Conservation (phyloP, 2,888 invertebrate species). For the Schizotus pectinicornis region DNA sequence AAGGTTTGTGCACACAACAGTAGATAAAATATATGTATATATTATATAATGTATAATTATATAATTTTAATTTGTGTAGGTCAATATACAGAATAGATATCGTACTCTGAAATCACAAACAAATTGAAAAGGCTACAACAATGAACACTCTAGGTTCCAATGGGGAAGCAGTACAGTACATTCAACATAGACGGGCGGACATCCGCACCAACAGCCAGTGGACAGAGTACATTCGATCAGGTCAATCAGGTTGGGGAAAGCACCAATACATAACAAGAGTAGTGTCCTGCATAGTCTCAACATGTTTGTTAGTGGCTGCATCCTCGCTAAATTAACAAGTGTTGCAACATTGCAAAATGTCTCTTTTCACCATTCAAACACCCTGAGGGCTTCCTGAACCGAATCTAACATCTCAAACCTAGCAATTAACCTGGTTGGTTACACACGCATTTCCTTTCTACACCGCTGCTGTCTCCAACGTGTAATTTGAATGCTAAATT, state of each 20-base stretch:
- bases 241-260: constrained; percentile 48
- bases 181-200: constrained; percentile 50
- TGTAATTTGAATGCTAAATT: too few species aligned
- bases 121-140: constrained; percentile 60
- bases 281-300: constrained; percentile 52
- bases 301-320: constrained; percentile 56
- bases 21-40: constrained; percentile 60
- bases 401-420: too few species aligned
- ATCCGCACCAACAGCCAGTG: constrained; percentile 53
- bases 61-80: constrained; percentile 56
- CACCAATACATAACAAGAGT: constrained; percentile 56
- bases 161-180: constrained; percentile 58
- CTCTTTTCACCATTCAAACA: too few species aligned
- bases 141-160: constrained; percentile 60
- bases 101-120: constrained; percentile 58
- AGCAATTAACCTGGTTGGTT: too few species aligned
- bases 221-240: constrained; percentile 57
- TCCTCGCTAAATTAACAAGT: constrained; percentile 59
- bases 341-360: constrained; percentile 21
- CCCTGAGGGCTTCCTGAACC: too few species aligned
- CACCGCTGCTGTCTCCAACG: too few species aligned
- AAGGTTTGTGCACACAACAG: constrained; percentile 61
- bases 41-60: constrained; percentile 56
- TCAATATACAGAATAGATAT: constrained; percentile 58
- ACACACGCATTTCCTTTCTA: too few species aligned